phyloP scores from a whole-genome alignment of 2,113 vertebrate genomes.

The Thunnus thynnus region DNA sequence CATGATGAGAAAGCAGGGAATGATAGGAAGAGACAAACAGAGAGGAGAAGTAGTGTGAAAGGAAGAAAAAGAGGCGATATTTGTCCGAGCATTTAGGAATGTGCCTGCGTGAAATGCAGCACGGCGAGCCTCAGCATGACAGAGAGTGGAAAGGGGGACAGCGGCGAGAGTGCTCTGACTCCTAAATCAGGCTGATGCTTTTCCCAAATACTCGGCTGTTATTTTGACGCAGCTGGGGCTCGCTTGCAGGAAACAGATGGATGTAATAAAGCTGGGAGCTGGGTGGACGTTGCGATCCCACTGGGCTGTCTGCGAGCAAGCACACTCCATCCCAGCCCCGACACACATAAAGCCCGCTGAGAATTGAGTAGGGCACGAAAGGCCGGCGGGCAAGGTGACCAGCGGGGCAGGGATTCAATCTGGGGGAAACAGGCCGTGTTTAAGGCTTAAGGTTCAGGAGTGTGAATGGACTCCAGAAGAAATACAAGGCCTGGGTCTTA shows the following conservation, averaged over 20 bases:
- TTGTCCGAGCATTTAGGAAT: conserved; percentile 11
- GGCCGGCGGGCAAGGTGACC: conserved; percentile 45
- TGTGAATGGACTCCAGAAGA: conserved; percentile 5
- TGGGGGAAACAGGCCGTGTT: conserved; percentile 23
- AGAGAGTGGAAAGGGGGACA: neutral
- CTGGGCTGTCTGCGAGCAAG: conserved; percentile 33
- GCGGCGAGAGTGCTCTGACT: conserved; percentile 32
- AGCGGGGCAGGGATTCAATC: conserved; percentile 47
- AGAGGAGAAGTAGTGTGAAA: neutral
- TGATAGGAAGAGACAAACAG: neutral
- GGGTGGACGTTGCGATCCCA: conserved; percentile 49
- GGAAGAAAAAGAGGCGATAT: neutral
- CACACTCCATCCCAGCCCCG: conserved; percentile 38
- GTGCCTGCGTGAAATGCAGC: conserved; percentile 33
- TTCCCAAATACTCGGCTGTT: conserved; percentile 56
- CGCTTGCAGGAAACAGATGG: conserved; percentile 73
- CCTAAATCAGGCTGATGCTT: conserved; percentile 59
- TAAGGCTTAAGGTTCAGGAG: conserved; percentile 26
- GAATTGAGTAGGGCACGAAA: conserved; percentile 42
- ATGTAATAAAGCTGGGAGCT: conserved; percentile 61
- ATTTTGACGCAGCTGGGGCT: conserved; percentile 54
- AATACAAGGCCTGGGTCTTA: conserved; percentile 16
- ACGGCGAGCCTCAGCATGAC: neutral
- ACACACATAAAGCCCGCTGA: conserved; percentile 48
- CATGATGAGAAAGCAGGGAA: neutral